phyloP scores from a whole-genome alignment of 2,797 vertebrate genomes.

The Otolemur crassicaudatus region DNA sequence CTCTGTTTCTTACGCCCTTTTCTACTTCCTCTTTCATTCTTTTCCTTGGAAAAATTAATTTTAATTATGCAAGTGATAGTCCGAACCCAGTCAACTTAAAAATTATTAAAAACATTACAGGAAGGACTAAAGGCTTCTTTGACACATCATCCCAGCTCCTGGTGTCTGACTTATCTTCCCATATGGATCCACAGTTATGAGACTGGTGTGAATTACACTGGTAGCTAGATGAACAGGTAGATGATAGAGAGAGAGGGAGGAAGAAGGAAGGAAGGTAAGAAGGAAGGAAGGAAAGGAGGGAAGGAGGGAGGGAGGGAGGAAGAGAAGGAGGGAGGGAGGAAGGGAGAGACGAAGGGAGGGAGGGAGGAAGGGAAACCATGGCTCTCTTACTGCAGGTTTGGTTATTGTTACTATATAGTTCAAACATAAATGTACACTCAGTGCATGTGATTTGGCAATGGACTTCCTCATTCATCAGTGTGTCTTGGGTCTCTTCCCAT shows the following conservation, averaged over 20 bases:
- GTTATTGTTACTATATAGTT: too few relatives aligned
- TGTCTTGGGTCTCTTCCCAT: background rate
- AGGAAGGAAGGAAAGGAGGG: background rate
- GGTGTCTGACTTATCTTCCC: background rate
- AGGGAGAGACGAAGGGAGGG: too few relatives aligned
- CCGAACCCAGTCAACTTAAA: constrained; percentile 19
- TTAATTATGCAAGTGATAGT: background rate
- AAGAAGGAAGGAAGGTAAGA: background rate
- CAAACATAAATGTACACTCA: background rate
- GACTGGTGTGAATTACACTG: background rate
- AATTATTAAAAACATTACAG: background rate
- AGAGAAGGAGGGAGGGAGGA: background rate
- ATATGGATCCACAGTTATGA: background rate
- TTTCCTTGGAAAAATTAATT: constrained; percentile 42
- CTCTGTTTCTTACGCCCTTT: background rate
- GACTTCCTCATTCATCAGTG: background rate
- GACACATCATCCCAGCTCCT: background rate
- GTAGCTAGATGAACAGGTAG: background rate
- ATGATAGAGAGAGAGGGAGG: background rate
- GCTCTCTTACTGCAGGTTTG: background rate
- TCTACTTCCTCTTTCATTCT: background rate
- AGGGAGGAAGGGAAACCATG: background rate
- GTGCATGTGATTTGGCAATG: background rate
- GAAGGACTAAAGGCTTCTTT: constrained; percentile 12
- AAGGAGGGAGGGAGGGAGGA: background rate